These are phyloP conservation scores for Mimumesa dahlbomi DNA, from an alignment of 2,888 invertebrate genomes.

Conservation along the genomic window DNA sequence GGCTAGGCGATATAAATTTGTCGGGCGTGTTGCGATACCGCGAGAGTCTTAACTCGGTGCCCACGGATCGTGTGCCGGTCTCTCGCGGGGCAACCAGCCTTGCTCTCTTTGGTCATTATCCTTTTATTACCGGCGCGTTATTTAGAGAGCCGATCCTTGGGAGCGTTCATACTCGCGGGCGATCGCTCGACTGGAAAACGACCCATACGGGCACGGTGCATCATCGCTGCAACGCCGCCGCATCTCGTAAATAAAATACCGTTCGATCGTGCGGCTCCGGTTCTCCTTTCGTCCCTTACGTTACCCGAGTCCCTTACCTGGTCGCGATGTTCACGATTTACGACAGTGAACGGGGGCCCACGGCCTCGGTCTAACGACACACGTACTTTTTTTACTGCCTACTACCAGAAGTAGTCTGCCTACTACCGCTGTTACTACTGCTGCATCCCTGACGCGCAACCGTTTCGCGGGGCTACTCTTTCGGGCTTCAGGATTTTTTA, in stretches of 20 bases:
- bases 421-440: background rate
- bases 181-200: slow-evolving; percentile 75
- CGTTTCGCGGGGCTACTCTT: too few relatives aligned
- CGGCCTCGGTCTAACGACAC: slow-evolving; percentile 51
- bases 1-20: slow-evolving; percentile 69
- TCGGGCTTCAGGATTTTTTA: too few relatives aligned
- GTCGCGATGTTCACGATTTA: slow-evolving; percentile 56
- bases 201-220: slow-evolving; percentile 64
- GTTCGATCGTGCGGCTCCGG: slow-evolving; percentile 54
- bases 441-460: background rate
- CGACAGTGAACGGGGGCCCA: slow-evolving; percentile 19
- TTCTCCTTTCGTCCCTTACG: background rate
- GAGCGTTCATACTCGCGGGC: slow-evolving; percentile 66
- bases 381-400: slow-evolving; percentile 43
- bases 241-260: slow-evolving; percentile 68
- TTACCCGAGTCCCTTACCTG: slow-evolving; percentile 2
- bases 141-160: slow-evolving; percentile 72
- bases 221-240: slow-evolving; percentile 53
- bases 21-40: slow-evolving; percentile 61
- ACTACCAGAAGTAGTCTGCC: background rate
- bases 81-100: slow-evolving; percentile 30
- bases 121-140: slow-evolving; percentile 76
- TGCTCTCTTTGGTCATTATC: slow-evolving; percentile 73
- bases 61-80: slow-evolving; percentile 38
- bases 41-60: slow-evolving; percentile 6